These are phyloP conservation scores for Amphipyra berbera DNA, from an alignment of 2,888 invertebrate genomes.

Conservation along the genomic window DNA sequence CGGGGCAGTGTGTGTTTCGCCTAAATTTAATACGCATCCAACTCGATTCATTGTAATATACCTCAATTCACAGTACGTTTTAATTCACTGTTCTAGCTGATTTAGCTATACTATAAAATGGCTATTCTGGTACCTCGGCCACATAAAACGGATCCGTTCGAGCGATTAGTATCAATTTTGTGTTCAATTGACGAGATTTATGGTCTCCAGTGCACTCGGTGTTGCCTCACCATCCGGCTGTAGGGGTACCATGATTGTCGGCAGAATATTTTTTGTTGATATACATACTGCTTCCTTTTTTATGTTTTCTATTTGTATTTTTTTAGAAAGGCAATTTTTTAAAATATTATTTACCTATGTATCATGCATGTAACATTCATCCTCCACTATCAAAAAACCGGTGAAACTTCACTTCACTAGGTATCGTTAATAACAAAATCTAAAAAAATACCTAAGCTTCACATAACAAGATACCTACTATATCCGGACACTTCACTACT, in stretches of 20 bases:
- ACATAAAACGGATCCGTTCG: slow-evolving; percentile 50
- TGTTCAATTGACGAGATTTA: slow-evolving; percentile 69
- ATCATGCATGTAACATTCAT: too few relatives aligned
- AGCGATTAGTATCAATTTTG: slow-evolving; percentile 67
- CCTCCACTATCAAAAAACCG: too few relatives aligned
- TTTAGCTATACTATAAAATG: background rate
- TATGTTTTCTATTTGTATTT: background rate
- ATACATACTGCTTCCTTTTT: too few relatives aligned
- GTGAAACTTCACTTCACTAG: too few relatives aligned
- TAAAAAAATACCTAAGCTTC: too few relatives aligned
- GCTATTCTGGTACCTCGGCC: slow-evolving; percentile 41
- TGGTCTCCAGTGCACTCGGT: slow-evolving; percentile 53
- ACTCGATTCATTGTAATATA: too few relatives aligned
- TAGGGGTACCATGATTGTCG: slow-evolving; percentile 44
- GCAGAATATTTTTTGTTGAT: background rate
- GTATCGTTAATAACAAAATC: too few relatives aligned
- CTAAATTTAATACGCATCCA: background rate
- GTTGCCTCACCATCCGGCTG: slow-evolving; percentile 55
- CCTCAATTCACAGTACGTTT: slow-evolving; percentile 1
- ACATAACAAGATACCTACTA: too few relatives aligned
- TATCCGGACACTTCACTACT: too few relatives aligned
- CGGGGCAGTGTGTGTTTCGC: too few relatives aligned
- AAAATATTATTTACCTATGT: too few relatives aligned
- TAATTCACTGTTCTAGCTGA: slow-evolving; percentile 25
- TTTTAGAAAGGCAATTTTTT: too few relatives aligned